Evolutionary conservation across 2,888 invertebrate species (phyloP), one percentile per base, ranked within the genome.

Genomic region (Keiferia lycopersicella): DNA sequence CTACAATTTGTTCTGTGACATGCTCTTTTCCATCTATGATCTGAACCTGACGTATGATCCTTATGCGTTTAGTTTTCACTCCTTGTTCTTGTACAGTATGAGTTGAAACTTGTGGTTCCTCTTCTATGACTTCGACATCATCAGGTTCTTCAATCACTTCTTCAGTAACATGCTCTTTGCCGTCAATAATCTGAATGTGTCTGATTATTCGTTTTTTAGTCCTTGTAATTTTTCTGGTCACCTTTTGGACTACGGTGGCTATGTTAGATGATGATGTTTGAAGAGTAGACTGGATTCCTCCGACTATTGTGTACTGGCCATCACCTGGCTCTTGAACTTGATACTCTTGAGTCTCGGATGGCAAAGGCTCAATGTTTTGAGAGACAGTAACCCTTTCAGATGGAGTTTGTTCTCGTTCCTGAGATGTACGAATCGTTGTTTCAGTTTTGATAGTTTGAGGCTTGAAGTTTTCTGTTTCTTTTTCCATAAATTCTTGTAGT

Each of bases 131-230:
- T 83, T 95, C 95, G 7, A 95, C 88, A 77, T 95, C 95, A 79
- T 95, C 96, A 0, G 97, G 97, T 82, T 97, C 97, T 77, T 97
- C 97, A 62, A 96, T 93, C 0, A 97, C 90, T 87, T 97, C 96
- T 86, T 97, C 97, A 0, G 95, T 95, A 0, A 96, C 93, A 67
- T 95, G 94, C 83, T 97, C 97, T 83, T 96, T 95, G 0, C 97
- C 97, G 80, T 97, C 95, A 66, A 97, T 94, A 8, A 96, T 94
- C 26, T 95, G 94, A 16, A 96, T 94, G 71, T 95, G 94, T 72
- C 95, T 94, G 53, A 97, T 95, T 18, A 96, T 95, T 71, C 95
- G 94, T 65, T 94, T 93, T 30, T 94, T 95, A 73, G 94, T 95
- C 67, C 94, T 93, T 34, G 96, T 95, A 14, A 96, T 94, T 79